These are phyloP conservation scores for Pentalonia nigronervosa DNA, from an alignment of 1,140 invertebrate species.

Conservation along the genomic window DNA sequence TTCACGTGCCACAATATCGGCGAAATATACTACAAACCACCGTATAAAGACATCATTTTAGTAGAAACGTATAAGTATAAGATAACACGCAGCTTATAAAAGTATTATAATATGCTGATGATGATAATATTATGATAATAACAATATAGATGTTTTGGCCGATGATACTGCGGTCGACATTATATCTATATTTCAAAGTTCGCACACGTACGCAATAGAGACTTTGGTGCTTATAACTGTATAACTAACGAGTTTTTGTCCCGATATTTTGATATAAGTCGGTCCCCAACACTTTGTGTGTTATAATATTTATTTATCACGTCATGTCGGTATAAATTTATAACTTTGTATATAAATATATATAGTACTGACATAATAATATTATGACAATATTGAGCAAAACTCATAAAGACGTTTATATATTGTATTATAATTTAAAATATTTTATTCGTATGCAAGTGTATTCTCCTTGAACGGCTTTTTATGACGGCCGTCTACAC, in stretches of 20 bases:
- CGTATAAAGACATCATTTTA: neutral
- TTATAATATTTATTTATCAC: neutral
- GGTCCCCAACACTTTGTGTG: neutral
- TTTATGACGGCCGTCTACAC: neutral
- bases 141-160: neutral
- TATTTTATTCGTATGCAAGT: neutral
- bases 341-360: neutral
- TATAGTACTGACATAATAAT: neutral
- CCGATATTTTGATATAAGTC: neutral
- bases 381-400: neutral
- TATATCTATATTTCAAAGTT: neutral
- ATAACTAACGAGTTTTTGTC: neutral
- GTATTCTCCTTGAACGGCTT: neutral
- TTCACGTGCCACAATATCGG: neutral
- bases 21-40: neutral
- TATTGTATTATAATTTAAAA: neutral
- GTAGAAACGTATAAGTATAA: neutral
- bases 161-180: neutral
- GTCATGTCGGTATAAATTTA: neutral
- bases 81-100: neutral
- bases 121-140: neutral
- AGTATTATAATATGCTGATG: neutral
- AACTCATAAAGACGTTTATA: neutral
- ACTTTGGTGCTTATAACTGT: neutral
- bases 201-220: too few relatives aligned